Conservation (phyloP, 2,888 invertebrate genomes). For the Crioceris asparagi region DNA sequence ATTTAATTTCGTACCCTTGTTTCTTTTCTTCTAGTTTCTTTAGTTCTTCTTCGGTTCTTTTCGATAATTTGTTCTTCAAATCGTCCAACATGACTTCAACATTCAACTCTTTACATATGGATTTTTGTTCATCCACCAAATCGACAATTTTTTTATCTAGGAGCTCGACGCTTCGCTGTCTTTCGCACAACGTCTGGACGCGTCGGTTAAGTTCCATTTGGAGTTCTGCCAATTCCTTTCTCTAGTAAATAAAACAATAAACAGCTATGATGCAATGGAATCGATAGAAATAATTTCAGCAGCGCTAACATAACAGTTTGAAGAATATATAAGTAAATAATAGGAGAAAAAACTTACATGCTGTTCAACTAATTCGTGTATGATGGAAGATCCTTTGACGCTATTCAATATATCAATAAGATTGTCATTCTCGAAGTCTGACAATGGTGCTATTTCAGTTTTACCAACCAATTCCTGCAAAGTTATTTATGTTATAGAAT, state of each 20-base stretch:
- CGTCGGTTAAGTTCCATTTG: slow-evolving; percentile 57
- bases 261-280: too few relatives aligned
- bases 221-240: slow-evolving; percentile 58
- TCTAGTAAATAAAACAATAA: slow-evolving; percentile 37
- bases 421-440: slow-evolving; percentile 50
- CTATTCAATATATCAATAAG: slow-evolving; percentile 54
- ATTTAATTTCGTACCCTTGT: slow-evolving; percentile 33
- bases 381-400: slow-evolving; percentile 54
- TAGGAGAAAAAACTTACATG: slow-evolving; percentile 48
- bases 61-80: slow-evolving; percentile 38
- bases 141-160: slow-evolving; percentile 59
- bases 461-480: slow-evolving; percentile 44
- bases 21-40: slow-evolving; percentile 43
- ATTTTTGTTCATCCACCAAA: slow-evolving; percentile 51
- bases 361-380: slow-evolving; percentile 58
- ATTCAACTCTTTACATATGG: slow-evolving; percentile 15
- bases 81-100: slow-evolving; percentile 25
- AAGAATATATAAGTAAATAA: not conserved
- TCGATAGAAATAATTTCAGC: too few relatives aligned
- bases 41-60: slow-evolving; percentile 41
- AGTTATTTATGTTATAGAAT: too few relatives aligned
- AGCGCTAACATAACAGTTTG: not conserved
- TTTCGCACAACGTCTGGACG: slow-evolving; percentile 50
- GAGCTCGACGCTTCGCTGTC: slow-evolving; percentile 55
- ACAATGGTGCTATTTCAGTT: slow-evolving; percentile 42